Evolutionary conservation across 1,140 invertebrate species (phyloP).

Genomic region (Aleiodes sp.): DNA sequence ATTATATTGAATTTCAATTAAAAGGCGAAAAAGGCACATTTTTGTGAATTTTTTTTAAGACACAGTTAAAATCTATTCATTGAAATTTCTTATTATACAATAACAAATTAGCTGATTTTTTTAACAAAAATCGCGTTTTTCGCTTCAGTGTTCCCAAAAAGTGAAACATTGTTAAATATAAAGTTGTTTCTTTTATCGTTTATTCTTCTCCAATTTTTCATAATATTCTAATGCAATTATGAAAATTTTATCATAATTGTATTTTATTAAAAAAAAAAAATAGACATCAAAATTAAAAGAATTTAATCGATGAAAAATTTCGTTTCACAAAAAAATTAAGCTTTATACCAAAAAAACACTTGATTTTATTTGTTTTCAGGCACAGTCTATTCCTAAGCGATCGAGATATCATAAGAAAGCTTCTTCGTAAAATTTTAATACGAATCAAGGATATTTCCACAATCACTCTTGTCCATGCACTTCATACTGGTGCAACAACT

Average conservation of each 20-base stretch:
- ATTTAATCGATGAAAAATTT: background rate
- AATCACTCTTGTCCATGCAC: conserved; percentile 65
- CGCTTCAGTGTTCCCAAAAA: no score
- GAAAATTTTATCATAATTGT: no score
- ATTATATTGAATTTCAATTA: no score
- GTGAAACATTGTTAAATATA: no score
- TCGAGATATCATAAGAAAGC: background rate
- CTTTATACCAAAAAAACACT: background rate
- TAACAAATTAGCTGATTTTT: no score
- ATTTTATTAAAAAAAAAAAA: no score
- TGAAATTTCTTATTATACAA: background rate
- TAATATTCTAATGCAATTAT: no score
- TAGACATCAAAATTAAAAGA: background rate
- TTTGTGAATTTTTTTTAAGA: background rate
- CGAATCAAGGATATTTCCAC: conserved; percentile 51
- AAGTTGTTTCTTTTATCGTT: no score
- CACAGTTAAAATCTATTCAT: background rate
- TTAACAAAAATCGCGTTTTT: no score
- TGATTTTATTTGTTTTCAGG: conserved; percentile 34
- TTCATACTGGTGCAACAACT: conserved; percentile 63
- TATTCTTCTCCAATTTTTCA: no score
- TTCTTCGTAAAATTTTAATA: conserved; percentile 24
- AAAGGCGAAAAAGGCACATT: no score
- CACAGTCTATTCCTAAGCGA: background rate
- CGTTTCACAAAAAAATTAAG: background rate